Evolutionary conservation across 2,797 vertebrate genomes (phyloP), one percentile per base, ranked within the genome.

Genomic region (Pseudochirops corinnae): DNA sequence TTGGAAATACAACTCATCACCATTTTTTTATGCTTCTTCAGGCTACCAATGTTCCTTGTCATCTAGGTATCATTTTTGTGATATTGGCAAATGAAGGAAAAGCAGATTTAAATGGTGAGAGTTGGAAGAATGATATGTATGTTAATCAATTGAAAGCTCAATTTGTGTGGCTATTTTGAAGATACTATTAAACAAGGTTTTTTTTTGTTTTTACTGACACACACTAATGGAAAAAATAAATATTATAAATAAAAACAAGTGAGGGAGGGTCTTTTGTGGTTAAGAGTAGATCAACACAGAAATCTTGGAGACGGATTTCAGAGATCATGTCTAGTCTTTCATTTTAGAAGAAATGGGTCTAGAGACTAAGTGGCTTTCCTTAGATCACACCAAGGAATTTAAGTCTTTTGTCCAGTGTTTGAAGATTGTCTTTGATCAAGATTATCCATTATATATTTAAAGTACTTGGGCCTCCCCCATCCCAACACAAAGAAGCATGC

Each of bases 1-100:
- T 95, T 95, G 97, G 93, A 97, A 97, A 96, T 98, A 94, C 55
- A 96, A 53, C 96, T 94, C 67, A 92, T 96, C 93, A 97, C 50
- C 87, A 31, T 92, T 74, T 26, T 94, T 95, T 97, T 91, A 91
- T 93, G 93, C 93, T 90, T 97, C 98, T 98, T 74, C 94, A 93
- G 97, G 97, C 94, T 97, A 97, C 94, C 90, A 95, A 56, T 87
- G 57, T 95, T 97, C 97, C 95, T 94, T 95, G 39, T 4, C 13
- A 91, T 46, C 91, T 50, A 52, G 93, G 93, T 92, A 97, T 97
- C 96, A 97, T 58, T 95, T 93, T 95, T 96, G 92, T 21, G 95
- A 94, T 57, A 62, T 52, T 96, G 96, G 93, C 92, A 96, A 95
- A 67, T 92, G 74, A 55, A 87, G 94, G 74, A 55, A 91, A 95